A percentile compares a stretch with the other conserved stretches of the same genome.
phyloP scores from a whole-genome alignment of 2,797 vertebrate species.

The Brachymystax lenok region DNA sequence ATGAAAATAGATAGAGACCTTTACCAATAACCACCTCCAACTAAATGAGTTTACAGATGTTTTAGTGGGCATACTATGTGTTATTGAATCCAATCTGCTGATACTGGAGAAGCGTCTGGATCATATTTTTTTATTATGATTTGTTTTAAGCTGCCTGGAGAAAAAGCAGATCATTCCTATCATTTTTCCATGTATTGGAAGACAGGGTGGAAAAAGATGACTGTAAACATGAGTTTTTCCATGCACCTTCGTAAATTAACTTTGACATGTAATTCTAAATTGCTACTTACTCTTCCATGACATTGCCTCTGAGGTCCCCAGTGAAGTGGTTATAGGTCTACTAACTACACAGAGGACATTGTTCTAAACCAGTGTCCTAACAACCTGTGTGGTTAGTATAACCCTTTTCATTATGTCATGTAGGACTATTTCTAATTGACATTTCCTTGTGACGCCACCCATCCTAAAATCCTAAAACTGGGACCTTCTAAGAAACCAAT shows the following conservation, averaged over 20 bases:
- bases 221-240: conserved; percentile 16
- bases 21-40: too few species aligned
- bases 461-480: neutral
- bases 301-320: neutral
- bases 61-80: neutral
- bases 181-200: neutral
- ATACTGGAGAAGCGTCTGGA: neutral
- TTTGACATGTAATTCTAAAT: conserved; percentile 17
- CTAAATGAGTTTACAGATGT: too few species aligned
- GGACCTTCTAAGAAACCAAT: neutral
- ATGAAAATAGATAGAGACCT: neutral
- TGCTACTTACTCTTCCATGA: neutral
- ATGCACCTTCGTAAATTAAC: conserved; percentile 23
- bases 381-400: neutral
- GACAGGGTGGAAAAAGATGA: conserved; percentile 16
- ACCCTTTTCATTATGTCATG: neutral
- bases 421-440: neutral
- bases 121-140: neutral
- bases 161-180: neutral
- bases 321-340: neutral
- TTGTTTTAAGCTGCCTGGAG: neutral
- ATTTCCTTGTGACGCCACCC: neutral
- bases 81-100: neutral
- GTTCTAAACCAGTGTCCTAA: neutral
- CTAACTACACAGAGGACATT: conserved; percentile 2